Evolutionary conservation across 2,797 vertebrate species (phyloP).

Genomic region (Sebastes taczanowskii): DNA sequence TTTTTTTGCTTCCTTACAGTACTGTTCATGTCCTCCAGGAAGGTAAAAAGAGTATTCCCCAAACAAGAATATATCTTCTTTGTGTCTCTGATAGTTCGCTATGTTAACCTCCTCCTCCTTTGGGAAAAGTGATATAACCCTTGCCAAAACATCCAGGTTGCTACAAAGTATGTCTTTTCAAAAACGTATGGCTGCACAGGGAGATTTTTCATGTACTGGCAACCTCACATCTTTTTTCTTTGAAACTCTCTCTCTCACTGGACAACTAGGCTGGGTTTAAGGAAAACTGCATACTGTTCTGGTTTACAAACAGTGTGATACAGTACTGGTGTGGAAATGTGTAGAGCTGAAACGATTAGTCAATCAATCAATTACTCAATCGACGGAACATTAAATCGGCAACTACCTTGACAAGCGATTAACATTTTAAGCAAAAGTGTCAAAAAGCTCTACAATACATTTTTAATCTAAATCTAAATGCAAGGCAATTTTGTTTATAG

Average conservation of each 20-base stretch:
- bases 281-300: neutral
- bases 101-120: neutral
- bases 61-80: neutral
- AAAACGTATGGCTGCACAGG: neutral
- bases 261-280: neutral
- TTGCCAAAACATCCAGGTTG: neutral
- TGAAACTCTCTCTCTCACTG: neutral
- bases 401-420: neutral
- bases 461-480: too few relatives aligned
- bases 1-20: neutral
- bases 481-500: too few relatives aligned
- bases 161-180: neutral
- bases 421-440: neutral
- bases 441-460: too few relatives aligned
- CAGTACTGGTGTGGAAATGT: neutral
- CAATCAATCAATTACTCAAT: too few relatives aligned
- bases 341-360: neutral
- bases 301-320: neutral
- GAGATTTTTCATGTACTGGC: neutral
- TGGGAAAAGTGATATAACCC: neutral
- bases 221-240: neutral
- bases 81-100: neutral
- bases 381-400: neutral
- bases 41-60: neutral
- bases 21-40: neutral